Evolutionary conservation across 2,888 invertebrate genomes (phyloP), one percentile per base, ranked within the genome.

Genomic region (Oscheius sp.): DNA sequence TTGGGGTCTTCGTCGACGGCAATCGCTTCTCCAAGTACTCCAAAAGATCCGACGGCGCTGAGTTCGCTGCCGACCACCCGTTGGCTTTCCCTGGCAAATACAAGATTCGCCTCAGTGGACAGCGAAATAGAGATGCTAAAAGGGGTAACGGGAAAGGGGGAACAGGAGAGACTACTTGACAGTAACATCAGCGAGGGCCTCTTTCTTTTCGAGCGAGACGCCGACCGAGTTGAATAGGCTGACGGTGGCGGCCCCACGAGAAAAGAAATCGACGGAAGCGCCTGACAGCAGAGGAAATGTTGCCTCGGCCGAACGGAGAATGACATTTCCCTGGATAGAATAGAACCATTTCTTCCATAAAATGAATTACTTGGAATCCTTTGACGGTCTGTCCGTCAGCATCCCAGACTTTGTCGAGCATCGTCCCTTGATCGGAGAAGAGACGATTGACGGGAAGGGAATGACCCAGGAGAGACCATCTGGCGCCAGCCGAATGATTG

Each of bases 311-410:
- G 74, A 75, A 27, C 80, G 74, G 12, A 83, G 68, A 9, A 78
- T 75, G 43, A 76, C 69, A 46, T 80, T 69, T 2, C 79, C 81
- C 76, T 79, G 55, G 16, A 45, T 21, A 43, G 6, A 18, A 21
- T 12, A 43, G 7, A 3, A 3, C 23, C 5, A 13, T 23, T 16
- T 18, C 21, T 61, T 70, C 13, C 16, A n/a, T 13, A 41, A 45
- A 35, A 12, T 27, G 21, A 16, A 35, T 49, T 16, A 77, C 79
- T 71, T 81, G 80, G 49, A 83, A 83, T 1, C 66, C 77, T 21
- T 80, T 76, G 35, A 79, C 63, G 0, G 76, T 79, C 64, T 79
- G 73, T 9, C 83, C 83, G 59, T 80, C 79, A 9, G 81, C 83
- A n/a, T 73, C 72, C 79, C 77, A 80, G 1, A 78, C 78, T 7